These are phyloP conservation scores for Epistrophe eligans DNA, from an alignment of 2,888 invertebrate species.

Conservation along the genomic window DNA sequence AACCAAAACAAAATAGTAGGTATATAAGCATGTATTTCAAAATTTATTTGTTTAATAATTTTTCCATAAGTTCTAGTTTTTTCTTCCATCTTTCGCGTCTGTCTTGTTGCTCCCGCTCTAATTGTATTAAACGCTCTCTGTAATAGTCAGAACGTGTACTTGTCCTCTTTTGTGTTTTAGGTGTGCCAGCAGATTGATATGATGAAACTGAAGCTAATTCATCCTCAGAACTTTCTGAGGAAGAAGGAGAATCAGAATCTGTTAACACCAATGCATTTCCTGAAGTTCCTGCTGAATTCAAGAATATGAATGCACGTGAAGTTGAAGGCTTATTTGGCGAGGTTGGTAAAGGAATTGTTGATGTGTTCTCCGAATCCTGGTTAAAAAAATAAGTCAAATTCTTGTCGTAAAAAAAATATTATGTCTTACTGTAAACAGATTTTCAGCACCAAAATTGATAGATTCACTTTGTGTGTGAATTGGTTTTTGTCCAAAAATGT, in stretches of 20 bases:
- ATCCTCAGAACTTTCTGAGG: neutral
- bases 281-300: neutral
- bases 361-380: neutral
- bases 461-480: neutral
- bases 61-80: neutral
- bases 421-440: neutral
- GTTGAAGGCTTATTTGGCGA: slow-evolving; percentile 2
- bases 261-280: neutral
- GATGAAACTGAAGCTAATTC: neutral
- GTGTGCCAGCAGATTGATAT: neutral
- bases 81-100: slow-evolving; percentile 12
- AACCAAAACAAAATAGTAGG: no score
- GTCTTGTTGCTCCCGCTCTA: neutral
- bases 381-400: neutral
- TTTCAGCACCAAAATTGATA: neutral
- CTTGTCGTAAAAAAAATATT: neutral
- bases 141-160: neutral
- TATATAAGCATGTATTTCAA: no score
- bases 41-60: neutral
- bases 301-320: neutral
- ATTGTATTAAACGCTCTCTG: neutral
- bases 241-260: neutral
- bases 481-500: neutral
- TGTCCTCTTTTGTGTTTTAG: neutral
- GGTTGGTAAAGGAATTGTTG: neutral